These are phyloP conservation scores for Bufo gargarizans DNA, from an alignment of 2,113 vertebrate genomes.

Conservation along the genomic window DNA sequence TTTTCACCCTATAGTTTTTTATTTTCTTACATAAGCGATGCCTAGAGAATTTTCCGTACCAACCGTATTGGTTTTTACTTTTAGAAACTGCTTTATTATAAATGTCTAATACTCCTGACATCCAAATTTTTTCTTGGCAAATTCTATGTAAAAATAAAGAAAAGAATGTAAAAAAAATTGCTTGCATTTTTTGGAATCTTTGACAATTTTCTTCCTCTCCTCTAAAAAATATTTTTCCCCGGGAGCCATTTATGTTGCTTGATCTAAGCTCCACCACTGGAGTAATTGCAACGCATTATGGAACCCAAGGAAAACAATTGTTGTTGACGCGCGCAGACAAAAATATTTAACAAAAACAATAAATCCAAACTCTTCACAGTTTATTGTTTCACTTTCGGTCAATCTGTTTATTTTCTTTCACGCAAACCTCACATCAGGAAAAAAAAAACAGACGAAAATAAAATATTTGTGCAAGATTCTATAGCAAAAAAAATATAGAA, in stretches of 20 bases:
- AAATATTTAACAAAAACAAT: constrained; percentile 14
- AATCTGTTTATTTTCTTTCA: constrained; percentile 53
- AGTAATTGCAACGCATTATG: neutral
- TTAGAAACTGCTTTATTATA: neutral
- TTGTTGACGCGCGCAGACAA: neutral
- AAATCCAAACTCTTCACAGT: constrained; percentile 8
- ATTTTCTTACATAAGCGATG: neutral
- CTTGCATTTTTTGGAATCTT: neutral
- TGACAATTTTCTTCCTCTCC: neutral
- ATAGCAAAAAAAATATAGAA: neutral
- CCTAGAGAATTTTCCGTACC: neutral
- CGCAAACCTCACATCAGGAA: constrained; percentile 7
- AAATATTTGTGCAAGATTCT: constrained; percentile 26
- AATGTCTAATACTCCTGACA: neutral
- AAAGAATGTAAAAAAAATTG: neutral
- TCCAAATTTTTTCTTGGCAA: neutral
- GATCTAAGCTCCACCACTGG: neutral
- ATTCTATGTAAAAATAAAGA: neutral
- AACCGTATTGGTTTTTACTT: neutral
- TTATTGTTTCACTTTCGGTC: constrained; percentile 42
- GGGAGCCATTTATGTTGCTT: neutral
- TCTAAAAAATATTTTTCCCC: neutral
- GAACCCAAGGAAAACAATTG: constrained; percentile 13
- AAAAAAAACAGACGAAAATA: neutral
- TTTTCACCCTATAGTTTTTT: neutral